Evolutionary conservation across 2,888 invertebrate genomes (phyloP), one percentile per base, ranked within the genome.

Genomic region (Caenorhabditis afra): DNA sequence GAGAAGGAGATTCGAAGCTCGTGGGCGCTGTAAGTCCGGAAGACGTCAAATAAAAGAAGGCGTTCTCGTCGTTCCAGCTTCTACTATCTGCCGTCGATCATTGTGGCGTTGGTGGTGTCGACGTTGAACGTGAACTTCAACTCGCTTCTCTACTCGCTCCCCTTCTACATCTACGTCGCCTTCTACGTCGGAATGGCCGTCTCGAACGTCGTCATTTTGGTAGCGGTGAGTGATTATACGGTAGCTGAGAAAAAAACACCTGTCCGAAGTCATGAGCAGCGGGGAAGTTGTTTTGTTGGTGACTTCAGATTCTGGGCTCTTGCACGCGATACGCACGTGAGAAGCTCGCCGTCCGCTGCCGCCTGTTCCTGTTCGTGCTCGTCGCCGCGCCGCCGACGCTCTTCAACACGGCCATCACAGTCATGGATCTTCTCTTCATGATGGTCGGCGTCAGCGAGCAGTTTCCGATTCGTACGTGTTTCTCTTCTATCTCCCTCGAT

Each of bases 391-490:
- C 78, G 37, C 78, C 78, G 16, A 29, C 35, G 3, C 23, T 78
- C 29, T 78, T 78, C 67, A 78, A 66, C 35, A 61, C 71, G 14
- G 78, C 65, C 18, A 53, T 78, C 61, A 71, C 66, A 39, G 49
- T 67, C 7, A 71, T 78, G 71, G 78, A 78, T 22, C 47, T 78
- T 11, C 29, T 78, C 18, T 78, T 65, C 41, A 73, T 78, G 71
- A 45, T 73, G 14, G 65, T 78, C 37, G 78, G 78, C 7, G 57
- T 71, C 44, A 53, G 61, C 11, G 58, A 68, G 23, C 50, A 57
- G 41, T 78, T 68, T 45, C 78, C 78, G 14, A 73, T 70, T 47
- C 65, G 78, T 78, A 8, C 66, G 77, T 20, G 29, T 29, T 7
- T 20, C 1, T 18, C 22, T n/a, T n/a, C n/a, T n/a, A n/a, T n/a